Evolutionary conservation across 2,113 vertebrate species (phyloP).

Genomic region (Manacus vitellinus): DNA sequence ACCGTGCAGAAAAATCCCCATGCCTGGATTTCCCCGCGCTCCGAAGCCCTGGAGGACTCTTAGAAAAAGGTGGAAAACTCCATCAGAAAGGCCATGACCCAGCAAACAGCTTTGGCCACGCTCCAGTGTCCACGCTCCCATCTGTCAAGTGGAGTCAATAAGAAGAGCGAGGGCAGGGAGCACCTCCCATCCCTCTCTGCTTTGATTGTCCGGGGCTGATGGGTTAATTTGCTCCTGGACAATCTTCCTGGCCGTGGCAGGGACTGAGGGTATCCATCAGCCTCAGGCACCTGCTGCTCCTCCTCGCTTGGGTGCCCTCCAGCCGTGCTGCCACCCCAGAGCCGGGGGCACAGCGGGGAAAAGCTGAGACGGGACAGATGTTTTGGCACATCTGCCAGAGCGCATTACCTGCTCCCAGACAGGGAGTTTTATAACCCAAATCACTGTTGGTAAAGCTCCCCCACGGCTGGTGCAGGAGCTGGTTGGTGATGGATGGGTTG

Average conservation of each 20-base stretch:
- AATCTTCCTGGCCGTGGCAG: rapidly evolving
- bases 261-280: background rate
- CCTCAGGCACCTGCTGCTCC: background rate
- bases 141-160: background rate
- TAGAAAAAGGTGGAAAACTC: background rate
- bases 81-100: background rate
- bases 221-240: background rate
- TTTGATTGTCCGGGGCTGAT: background rate
- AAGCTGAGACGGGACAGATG: background rate
- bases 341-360: background rate
- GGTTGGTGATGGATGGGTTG: background rate
- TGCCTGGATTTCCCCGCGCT: background rate
- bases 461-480: rapidly evolving
- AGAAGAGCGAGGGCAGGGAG: background rate
- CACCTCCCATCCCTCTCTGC: background rate
- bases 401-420: background rate
- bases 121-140: background rate
- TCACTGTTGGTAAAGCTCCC: rapidly evolving
- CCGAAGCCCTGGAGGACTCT: background rate
- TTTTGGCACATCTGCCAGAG: background rate
- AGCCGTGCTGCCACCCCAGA: background rate
- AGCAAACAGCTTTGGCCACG: background rate
- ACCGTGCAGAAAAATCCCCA: background rate
- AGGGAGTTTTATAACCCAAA: background rate
- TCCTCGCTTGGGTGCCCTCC: background rate